A percentile compares a stretch with the other conserved stretches of the same genome.
phyloP scores from a whole-genome alignment of 2,888 invertebrate species.

The Abrostola triplasia region DNA sequence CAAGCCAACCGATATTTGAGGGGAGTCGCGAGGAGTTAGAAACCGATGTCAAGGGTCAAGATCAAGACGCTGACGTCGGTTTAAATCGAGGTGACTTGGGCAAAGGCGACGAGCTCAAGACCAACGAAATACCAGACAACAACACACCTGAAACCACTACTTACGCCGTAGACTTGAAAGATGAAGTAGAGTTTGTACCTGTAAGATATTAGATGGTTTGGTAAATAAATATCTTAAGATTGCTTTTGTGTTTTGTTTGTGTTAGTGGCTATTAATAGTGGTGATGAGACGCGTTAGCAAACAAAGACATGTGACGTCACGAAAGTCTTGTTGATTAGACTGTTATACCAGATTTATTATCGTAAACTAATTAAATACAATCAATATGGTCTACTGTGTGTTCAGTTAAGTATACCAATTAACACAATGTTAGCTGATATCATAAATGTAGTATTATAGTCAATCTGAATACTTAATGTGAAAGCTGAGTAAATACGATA shows the following conservation, averaged over 20 bases:
- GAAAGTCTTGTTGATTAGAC: no score
- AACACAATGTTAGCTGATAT: not conserved
- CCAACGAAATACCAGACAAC: conserved; percentile 64
- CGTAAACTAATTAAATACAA: not conserved
- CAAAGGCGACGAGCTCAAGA: conserved; percentile 57
- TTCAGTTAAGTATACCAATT: not conserved
- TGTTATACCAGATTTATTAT: not conserved
- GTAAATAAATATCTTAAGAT: conserved; percentile 20
- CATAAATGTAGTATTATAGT: not conserved
- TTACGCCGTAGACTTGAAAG: conserved; percentile 76
- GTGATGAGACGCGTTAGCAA: conserved; percentile 15
- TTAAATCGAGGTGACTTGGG: conserved; percentile 53
- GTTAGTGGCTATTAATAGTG: not conserved
- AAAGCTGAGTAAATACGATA: no score
- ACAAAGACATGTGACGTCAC: conserved; percentile 3
- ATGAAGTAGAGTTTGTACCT: conserved; percentile 79
- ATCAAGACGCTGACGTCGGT: conserved; percentile 68
- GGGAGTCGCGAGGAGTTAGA: conserved; percentile 72
- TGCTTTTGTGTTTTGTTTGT: conserved; percentile 19
- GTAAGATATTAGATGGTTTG: conserved; percentile 57
- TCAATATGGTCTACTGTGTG: not conserved
- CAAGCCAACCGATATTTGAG: conserved; percentile 21
- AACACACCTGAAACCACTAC: conserved; percentile 74
- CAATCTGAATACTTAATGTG: no score
- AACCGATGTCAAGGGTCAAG: conserved; percentile 26